phyloP scores from a whole-genome alignment of 2,888 invertebrate species.

The Acanthacorydalis orientalis region DNA sequence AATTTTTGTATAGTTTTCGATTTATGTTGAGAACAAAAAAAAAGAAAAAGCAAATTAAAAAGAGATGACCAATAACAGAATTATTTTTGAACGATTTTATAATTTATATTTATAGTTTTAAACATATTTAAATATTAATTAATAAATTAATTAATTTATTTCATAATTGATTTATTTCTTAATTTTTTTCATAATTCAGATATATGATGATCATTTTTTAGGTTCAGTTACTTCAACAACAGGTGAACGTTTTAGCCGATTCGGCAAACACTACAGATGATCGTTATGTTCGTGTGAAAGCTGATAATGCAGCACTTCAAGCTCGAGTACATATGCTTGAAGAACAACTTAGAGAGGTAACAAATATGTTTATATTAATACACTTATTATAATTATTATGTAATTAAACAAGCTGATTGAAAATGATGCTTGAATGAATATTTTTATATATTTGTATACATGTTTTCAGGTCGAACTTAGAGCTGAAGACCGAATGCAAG shows the following conservation, averaged over 20 bases:
- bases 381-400: background rate
- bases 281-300: conserved; percentile 74
- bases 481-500: conserved; percentile 33
- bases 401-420: too few species aligned
- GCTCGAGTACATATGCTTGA: conserved; percentile 84
- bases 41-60: too few species aligned
- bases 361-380: conserved; percentile 5
- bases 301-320: conserved; percentile 83
- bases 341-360: conserved; percentile 64
- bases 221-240: conserved; percentile 86
- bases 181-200: too few species aligned
- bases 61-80: too few species aligned
- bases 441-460: background rate
- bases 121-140: too few species aligned
- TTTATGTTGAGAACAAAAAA: too few species aligned
- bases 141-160: too few species aligned
- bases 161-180: too few species aligned
- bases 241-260: conserved; percentile 77
- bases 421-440: too few species aligned
- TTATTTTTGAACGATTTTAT: too few species aligned
- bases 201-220: conserved; percentile 26
- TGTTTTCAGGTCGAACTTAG: background rate
- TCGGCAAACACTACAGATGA: conserved; percentile 77
- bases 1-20: too few species aligned
- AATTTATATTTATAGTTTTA: too few species aligned